Evolutionary conservation across 2,888 invertebrate genomes (phyloP).

Genomic region (Lordiphosa fenestrarum): DNA sequence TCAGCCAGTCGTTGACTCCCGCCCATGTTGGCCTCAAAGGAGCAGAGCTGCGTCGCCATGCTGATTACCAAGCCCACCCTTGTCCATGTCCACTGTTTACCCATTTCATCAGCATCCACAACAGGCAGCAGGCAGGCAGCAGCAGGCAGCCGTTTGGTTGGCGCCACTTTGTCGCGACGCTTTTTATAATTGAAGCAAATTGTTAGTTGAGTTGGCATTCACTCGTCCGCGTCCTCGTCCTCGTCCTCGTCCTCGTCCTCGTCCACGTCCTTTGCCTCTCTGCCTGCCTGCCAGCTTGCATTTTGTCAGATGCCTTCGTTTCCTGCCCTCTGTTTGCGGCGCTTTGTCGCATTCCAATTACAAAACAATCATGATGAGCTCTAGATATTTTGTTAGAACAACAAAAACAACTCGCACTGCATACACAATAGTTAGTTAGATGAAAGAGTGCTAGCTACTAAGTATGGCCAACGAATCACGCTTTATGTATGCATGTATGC

Average conservation of each 20-base stretch:
- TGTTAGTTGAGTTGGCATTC: constrained; percentile 70
- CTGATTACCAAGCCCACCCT: constrained; percentile 51
- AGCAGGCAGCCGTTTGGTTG: constrained; percentile 51
- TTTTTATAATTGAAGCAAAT: constrained; percentile 75
- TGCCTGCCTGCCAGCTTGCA: constrained; percentile 36
- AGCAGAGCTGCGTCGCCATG: constrained; percentile 38
- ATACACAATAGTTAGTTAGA: constrained; percentile 38
- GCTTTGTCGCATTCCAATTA: constrained; percentile 71
- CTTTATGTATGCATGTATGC: no score
- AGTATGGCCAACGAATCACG: no score
- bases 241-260: constrained; percentile 25
- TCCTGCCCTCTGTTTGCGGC: constrained; percentile 32
- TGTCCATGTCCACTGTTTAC: constrained; percentile 33
- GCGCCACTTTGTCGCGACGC: constrained; percentile 76
- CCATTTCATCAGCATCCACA: constrained; percentile 34
- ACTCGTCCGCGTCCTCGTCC: constrained; percentile 30
- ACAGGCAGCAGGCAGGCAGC: constrained; percentile 18
- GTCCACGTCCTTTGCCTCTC: neutral
- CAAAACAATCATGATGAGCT: constrained; percentile 73
- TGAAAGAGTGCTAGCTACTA: constrained; percentile 6
- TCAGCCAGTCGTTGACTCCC: constrained; percentile 25
- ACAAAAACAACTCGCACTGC: constrained; percentile 11
- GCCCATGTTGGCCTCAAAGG: constrained; percentile 9
- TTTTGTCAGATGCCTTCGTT: constrained; percentile 47
- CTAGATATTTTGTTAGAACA: constrained; percentile 55